Percentiles rank a stretch among this genome's conserved stretches.
phyloP scores from a whole-genome alignment of 2,888 invertebrate species.

The Cheilosia impressa region DNA sequence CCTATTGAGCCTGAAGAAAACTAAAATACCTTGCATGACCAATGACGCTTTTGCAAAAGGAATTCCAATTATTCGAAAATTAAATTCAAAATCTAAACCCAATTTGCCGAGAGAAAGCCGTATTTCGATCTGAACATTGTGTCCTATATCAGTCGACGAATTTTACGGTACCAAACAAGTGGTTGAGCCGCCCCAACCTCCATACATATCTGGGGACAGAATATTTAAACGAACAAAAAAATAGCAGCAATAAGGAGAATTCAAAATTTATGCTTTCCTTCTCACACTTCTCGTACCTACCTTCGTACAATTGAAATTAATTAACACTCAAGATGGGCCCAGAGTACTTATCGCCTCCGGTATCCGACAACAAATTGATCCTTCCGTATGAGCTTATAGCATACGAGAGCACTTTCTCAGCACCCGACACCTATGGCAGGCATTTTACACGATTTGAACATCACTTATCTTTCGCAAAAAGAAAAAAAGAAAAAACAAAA shows the following conservation, averaged over 20 bases:
- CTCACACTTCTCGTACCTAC: conserved; percentile 1
- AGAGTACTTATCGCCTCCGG: conserved; percentile 42
- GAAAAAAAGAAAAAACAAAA: background rate
- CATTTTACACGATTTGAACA: conserved; percentile 7
- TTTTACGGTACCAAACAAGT: conserved; percentile 30
- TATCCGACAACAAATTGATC: conserved; percentile 55
- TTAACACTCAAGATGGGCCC: conserved; percentile 30
- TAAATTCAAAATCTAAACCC: conserved; percentile 1
- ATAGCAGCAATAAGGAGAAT: background rate
- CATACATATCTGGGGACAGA: background rate
- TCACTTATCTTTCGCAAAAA: conserved; percentile 13
- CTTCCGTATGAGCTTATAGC: conserved; percentile 21
- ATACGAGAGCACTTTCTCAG: conserved; percentile 19
- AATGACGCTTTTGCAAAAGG: background rate
- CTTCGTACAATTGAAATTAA: conserved; percentile 27
- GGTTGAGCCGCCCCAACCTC: background rate
- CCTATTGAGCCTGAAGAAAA: no score
- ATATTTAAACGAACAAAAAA: background rate
- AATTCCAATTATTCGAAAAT: conserved; percentile 24
- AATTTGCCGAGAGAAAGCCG: background rate
- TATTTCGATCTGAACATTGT: conserved; percentile 5
- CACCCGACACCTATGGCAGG: conserved; percentile 24
- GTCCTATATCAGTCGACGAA: conserved; percentile 12
- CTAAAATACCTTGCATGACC: no score
- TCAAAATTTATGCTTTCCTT: background rate